These are phyloP conservation scores for Chrysaora quinquecirrha DNA, from an alignment of 30 jellyfish, hydroid and myxozoan species.

Conservation along the genomic window DNA sequence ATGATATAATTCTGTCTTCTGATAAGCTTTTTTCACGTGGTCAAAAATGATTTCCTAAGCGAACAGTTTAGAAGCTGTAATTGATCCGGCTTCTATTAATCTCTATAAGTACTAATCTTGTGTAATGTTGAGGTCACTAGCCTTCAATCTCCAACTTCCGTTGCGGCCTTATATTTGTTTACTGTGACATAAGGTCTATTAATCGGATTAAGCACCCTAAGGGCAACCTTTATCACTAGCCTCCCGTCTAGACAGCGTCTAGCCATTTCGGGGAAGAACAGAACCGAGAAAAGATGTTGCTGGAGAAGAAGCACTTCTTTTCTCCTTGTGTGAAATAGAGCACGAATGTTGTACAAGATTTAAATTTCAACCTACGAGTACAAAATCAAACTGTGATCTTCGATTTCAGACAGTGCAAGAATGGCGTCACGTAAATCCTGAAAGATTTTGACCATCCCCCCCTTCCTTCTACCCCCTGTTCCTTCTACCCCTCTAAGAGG, in stretches of 20 bases:
- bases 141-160: slow-evolving; percentile 31
- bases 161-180: slow-evolving; percentile 37
- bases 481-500: too few relatives aligned
- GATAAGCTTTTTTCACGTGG: not conserved
- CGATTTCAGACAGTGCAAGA: too few relatives aligned
- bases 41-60: not conserved
- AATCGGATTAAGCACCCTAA: slow-evolving; percentile 26
- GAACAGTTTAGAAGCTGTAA: not conserved
- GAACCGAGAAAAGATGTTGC: too few relatives aligned
- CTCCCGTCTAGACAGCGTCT: slow-evolving; percentile 16
- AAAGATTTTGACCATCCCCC: too few relatives aligned
- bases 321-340: too few relatives aligned
- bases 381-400: too few relatives aligned
- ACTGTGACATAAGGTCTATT: slow-evolving; percentile 2
- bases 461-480: too few relatives aligned
- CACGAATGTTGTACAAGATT: too few relatives aligned
- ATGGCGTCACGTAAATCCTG: too few relatives aligned
- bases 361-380: too few relatives aligned
- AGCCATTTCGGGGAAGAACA: too few relatives aligned
- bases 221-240: slow-evolving; percentile 1
- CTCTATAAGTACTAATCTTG: not conserved
- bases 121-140: not conserved
- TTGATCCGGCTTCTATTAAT: not conserved
- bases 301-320: too few relatives aligned
- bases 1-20: not conserved